phyloP scores from a whole-genome alignment of 2,888 invertebrate species.

The Spodoptera exigua region DNA sequence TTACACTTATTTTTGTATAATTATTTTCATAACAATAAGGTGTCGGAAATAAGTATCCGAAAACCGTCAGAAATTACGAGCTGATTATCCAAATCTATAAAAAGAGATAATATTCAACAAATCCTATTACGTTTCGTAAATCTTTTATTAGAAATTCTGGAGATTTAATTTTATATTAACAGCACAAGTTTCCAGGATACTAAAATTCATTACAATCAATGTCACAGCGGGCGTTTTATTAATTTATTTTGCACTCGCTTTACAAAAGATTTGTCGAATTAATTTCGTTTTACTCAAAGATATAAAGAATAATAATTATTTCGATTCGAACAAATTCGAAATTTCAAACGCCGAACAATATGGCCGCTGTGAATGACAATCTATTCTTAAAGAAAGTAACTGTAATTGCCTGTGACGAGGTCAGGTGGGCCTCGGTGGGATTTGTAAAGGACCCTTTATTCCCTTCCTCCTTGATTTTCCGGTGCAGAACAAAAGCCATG shows the following conservation, averaged over 20 bases:
- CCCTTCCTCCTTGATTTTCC: constrained; percentile 74
- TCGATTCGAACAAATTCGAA: constrained; percentile 19
- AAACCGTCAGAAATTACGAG: too few species aligned
- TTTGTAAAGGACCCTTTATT: constrained; percentile 76
- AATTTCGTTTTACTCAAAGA: constrained; percentile 25
- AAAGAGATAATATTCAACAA: neutral
- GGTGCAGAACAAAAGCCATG: constrained; percentile 74
- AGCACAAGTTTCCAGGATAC: neutral
- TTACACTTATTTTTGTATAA: too few species aligned
- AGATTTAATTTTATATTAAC: too few species aligned
- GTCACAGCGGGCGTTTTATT: constrained; percentile 40
- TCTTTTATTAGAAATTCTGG: too few species aligned
- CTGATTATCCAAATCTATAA: neutral
- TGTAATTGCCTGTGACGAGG: constrained; percentile 75
- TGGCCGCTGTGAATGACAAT: constrained; percentile 66
- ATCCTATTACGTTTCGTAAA: too few species aligned
- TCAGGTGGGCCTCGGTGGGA: constrained; percentile 73
- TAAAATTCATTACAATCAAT: constrained; percentile 26
- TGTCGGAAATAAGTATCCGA: too few species aligned
- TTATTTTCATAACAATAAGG: too few species aligned
- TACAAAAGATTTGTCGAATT: constrained; percentile 30
- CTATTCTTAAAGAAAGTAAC: constrained; percentile 73
- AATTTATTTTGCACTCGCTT: constrained; percentile 32
- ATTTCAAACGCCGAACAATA: constrained; percentile 49
- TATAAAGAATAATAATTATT: constrained; percentile 39